Evolutionary conservation across 2,888 invertebrate genomes (phyloP).

Genomic region (Dolichopus griseipennis): DNA sequence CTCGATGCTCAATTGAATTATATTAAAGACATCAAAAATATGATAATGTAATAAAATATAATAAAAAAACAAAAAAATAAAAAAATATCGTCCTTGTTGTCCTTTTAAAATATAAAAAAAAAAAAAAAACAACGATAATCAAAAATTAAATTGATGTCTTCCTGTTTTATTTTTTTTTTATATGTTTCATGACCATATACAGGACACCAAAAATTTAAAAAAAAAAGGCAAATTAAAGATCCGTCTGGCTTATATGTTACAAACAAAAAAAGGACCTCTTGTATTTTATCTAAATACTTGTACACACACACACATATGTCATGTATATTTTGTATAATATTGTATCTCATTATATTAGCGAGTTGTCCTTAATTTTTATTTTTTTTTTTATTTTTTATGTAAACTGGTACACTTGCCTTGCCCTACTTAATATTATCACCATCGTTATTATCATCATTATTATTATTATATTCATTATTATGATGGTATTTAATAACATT

Average conservation of each 20-base stretch:
- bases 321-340: no score
- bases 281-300: no score
- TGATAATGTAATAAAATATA: background rate
- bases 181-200: background rate
- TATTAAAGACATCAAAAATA: slow-evolving; percentile 3
- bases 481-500: background rate
- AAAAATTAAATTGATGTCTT: slow-evolving; percentile 1
- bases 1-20: background rate
- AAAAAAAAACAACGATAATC: background rate
- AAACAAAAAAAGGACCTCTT: no score
- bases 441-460: background rate
- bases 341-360: no score
- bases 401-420: background rate
- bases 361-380: no score
- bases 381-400: no score
- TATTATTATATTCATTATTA: background rate
- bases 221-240: background rate
- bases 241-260: background rate
- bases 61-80: background rate
- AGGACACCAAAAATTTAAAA: no score
- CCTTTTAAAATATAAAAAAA: background rate
- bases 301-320: background rate
- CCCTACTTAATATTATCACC: background rate
- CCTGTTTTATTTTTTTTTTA: background rate
- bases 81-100: background rate